Evolutionary conservation across 2,888 invertebrate species (phyloP).

Genomic region (Blastobasis adustella): DNA sequence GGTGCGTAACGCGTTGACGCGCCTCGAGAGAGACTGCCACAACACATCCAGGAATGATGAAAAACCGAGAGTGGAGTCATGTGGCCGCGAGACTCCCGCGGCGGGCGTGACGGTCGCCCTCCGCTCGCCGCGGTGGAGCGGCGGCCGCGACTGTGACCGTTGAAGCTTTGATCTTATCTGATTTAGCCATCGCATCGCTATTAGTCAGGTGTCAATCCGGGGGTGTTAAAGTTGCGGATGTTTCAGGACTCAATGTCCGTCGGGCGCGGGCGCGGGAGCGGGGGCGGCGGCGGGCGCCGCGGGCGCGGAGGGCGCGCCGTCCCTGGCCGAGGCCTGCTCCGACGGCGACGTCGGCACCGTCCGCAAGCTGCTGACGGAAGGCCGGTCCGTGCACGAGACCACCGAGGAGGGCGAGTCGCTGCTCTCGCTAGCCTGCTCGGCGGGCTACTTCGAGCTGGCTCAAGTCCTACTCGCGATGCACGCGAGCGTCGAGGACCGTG

Average conservation of each 20-base stretch:
- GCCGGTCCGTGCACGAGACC: conserved; percentile 95
- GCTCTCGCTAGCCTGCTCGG: conserved; percentile 96
- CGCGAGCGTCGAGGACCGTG: conserved; percentile 97
- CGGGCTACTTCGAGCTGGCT: conserved; percentile 97
- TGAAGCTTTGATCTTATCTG: conserved; percentile 75
- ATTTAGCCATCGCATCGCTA: conserved; percentile 17
- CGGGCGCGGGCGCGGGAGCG: conserved; percentile 51
- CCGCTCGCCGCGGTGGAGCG: conserved; percentile 49
- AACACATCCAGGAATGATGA: conserved; percentile 57
- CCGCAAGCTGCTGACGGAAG: conserved; percentile 92
- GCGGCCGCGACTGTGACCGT: conserved; percentile 47
- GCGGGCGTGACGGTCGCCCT: conserved; percentile 31
- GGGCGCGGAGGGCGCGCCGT: conserved; percentile 77
- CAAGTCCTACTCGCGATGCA: conserved; percentile 98
- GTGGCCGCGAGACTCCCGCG: conserved; percentile 39
- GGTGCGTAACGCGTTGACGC: too few species aligned
- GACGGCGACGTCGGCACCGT: conserved; percentile 96
- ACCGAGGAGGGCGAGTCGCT: conserved; percentile 98
- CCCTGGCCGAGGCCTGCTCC: conserved; percentile 93
- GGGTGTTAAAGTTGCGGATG: not conserved
- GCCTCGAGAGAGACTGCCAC: too few species aligned
- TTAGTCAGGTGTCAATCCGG: too few species aligned
- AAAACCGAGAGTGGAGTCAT: conserved; percentile 76
- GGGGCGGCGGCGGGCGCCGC: conserved; percentile 49
- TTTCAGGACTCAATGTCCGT: conserved; percentile 62